Percentiles rank a stretch among this genome's conserved stretches.
Evolutionary conservation across 2,797 vertebrate species (phyloP).

Genomic region (Darevskia nairensis): DNA sequence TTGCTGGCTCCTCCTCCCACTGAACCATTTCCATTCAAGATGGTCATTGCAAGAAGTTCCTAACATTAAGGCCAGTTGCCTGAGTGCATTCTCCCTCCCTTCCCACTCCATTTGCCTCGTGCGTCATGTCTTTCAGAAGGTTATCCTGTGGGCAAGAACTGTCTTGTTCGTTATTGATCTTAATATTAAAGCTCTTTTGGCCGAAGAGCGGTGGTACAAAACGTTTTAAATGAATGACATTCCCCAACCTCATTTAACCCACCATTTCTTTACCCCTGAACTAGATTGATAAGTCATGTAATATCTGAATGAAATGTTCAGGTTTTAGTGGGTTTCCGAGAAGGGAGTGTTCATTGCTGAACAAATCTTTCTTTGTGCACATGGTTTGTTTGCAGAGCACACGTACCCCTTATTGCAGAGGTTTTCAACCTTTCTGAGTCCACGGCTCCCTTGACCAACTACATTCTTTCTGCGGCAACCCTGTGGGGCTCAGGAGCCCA

Average conservation of each 20-base stretch:
- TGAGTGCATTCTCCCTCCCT: neutral
- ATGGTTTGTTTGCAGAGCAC: neutral
- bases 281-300: neutral
- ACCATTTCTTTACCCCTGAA: neutral
- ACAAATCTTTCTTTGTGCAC: neutral
- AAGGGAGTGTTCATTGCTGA: neutral
- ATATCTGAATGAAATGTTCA: neutral
- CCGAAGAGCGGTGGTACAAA: neutral
- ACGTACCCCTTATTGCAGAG: no score
- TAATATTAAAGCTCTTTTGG: neutral
- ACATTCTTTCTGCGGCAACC: no score
- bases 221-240: neutral
- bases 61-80: no score
- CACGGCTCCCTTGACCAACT: no score
- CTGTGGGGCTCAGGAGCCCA: no score
- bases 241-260: neutral
- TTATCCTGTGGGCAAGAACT: no score
- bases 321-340: neutral
- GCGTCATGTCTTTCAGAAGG: no score
- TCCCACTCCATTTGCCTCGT: neutral
- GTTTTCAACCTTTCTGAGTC: no score
- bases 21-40: neutral
- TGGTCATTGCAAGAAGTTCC: neutral
- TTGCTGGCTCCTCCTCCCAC: neutral
- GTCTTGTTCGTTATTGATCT: no score